Base-by-base conservation (phyloP, 2,888 invertebrate genomes). In the Andrena trimmerana region DNA sequence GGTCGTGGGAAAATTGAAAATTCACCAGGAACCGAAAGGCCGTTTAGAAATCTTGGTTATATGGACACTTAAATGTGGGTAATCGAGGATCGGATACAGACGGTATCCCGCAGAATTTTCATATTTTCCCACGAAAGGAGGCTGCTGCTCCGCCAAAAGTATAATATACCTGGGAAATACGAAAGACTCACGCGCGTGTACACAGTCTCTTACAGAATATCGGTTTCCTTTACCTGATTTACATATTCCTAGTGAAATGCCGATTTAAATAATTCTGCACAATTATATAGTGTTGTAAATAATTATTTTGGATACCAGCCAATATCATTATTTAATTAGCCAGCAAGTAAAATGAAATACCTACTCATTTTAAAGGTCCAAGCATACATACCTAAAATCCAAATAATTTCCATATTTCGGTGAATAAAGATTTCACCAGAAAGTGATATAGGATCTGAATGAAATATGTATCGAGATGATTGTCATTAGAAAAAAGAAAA, bases 121-220 rank as follows among this genome's bases (percentile, higher is more conserved):
- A 76, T 79, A 82, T 78, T 80, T 86, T 84, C 85, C 79, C 86
- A 81, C 84, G 81, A 29, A 66, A 63, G 57, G 75, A 72, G 57
- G 52, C 69, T 59, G 62, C 71, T 81, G 63, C 78, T 81, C 78
- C 69, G 69, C 8, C 10, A 27, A 36, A 66, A 50, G 33, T 33
- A 36, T 68, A 33, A 36, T 71, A 13, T 63, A 74, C 70, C 81
- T 81, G 81, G 33, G n/a, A 66, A 54, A 69, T 13, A 52, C 66
- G 48, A 52, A 16, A 27, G 36, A 33, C 31, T 8, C 20, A 66
- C 16, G 52, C 67, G 52, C 72, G n/a, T 59, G n/a, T 69, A 8
- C 29, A 36, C 36, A 57, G 52, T 50, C 33, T 33, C 31, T 72
- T 29, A 24, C 59, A 29, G 29, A 52, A n/a, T 48, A 67, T 67